phyloP scores from a whole-genome alignment of 2,113 vertebrate species.

The Pluvianellus socialis region DNA sequence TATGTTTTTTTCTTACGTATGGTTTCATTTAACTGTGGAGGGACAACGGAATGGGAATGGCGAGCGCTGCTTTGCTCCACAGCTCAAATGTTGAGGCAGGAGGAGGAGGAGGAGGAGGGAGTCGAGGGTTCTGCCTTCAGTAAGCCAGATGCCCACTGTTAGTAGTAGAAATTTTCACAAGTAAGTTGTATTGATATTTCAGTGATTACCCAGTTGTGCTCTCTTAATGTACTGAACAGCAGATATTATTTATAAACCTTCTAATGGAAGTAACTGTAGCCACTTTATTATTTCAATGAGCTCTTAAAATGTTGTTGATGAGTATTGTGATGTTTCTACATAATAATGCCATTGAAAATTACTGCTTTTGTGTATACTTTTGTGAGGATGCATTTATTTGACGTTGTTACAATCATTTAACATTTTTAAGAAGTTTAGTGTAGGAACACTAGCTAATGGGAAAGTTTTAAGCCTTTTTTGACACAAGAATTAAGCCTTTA shows the following conservation, averaged over 20 bases:
- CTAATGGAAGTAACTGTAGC: slow-evolving; percentile 51
- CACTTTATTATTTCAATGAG: slow-evolving; percentile 66
- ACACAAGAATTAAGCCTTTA: not conserved
- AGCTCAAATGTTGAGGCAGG: not conserved
- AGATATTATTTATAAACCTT: slow-evolving; percentile 56
- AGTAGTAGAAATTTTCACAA: not conserved
- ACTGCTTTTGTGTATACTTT: not conserved
- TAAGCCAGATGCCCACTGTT: not conserved
- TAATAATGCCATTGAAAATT: slow-evolving; percentile 29
- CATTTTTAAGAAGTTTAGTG: slow-evolving; percentile 4
- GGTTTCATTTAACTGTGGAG: not conserved
- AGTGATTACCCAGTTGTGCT: not conserved
- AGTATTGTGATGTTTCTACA: slow-evolving; percentile 39
- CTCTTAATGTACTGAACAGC: slow-evolving; percentile 5
- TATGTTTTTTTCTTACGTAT: not conserved
- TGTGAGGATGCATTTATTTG: slow-evolving; percentile 8
- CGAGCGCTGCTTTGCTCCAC: not conserved
- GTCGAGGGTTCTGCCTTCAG: not conserved
- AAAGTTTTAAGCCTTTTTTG: slow-evolving; percentile 31
- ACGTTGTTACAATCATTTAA: not conserved
- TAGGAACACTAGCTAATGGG: not conserved
- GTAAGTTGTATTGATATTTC: not conserved
- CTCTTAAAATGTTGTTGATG: slow-evolving; percentile 58
- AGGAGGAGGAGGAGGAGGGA: not conserved
- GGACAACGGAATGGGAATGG: not conserved